Conservation (phyloP, 64 coral and sea anemone genomes). For the Montipora efflorescens region DNA sequence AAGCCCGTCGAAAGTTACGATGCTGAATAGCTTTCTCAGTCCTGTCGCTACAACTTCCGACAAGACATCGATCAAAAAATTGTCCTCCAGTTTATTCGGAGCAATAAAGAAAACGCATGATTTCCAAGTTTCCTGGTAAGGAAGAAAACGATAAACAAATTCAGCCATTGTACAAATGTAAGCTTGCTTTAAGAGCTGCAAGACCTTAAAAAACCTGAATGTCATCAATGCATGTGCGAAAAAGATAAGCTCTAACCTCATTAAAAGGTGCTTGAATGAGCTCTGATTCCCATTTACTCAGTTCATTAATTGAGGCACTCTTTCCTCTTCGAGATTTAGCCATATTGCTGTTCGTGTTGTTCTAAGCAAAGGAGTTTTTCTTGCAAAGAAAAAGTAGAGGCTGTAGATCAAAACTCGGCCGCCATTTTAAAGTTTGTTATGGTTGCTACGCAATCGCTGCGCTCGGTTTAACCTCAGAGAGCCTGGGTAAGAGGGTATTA, state of each 20-base stretch:
- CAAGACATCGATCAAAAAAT: slow-evolving; percentile 80
- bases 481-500: too few species aligned
- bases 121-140: slow-evolving; percentile 87
- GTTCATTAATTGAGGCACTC: slow-evolving; percentile 95
- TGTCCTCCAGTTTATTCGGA: slow-evolving; percentile 83
- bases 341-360: slow-evolving; percentile 57
- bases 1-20: slow-evolving; percentile 87
- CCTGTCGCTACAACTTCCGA: slow-evolving; percentile 88
- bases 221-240: background rate
- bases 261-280: slow-evolving; percentile 90
- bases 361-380: background rate
- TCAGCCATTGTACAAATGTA: background rate
- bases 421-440: slow-evolving; percentile 97
- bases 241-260: slow-evolving; percentile 70
- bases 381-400: background rate
- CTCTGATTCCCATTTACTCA: slow-evolving; percentile 89
- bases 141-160: background rate
- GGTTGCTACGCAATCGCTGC: slow-evolving; percentile 77
- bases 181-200: background rate
- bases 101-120: slow-evolving; percentile 86
- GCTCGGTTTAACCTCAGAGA: too few species aligned
- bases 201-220: background rate
- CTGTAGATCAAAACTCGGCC: slow-evolving; percentile 21
- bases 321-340: slow-evolving; percentile 95
- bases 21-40: slow-evolving; percentile 93